phyloP scores from a whole-genome alignment of 2,113 vertebrate species.

The Hemibagrus wyckioides region DNA sequence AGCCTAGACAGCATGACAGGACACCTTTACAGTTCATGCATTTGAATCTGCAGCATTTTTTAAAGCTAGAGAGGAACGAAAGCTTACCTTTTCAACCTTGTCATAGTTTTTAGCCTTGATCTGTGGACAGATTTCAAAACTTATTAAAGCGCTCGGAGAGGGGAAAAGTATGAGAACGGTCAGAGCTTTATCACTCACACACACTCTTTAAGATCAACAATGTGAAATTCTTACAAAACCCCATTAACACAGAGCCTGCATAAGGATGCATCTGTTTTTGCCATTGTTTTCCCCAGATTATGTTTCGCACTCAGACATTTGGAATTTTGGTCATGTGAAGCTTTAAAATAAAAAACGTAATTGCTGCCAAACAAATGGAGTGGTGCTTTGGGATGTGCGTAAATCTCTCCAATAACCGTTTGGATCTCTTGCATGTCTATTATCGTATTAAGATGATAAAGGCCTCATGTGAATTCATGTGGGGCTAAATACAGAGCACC shows the following conservation, averaged over 20 bases:
- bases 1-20: not conserved
- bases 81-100: slow-evolving; percentile 99
- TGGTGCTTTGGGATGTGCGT: not conserved
- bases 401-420: not conserved
- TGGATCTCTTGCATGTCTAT: not conserved
- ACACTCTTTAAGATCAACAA: slow-evolving; percentile 69
- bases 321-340: not conserved
- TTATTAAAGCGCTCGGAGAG: slow-evolving; percentile 60
- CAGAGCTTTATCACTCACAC: slow-evolving; percentile 48
- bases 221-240: slow-evolving; percentile 76
- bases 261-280: not conserved
- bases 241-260: not conserved
- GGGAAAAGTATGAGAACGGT: not conserved
- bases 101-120: slow-evolving; percentile 99
- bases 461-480: not conserved
- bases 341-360: not conserved
- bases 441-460: not conserved
- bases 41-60: not conserved
- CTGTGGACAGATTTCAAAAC: slow-evolving; percentile 85
- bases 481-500: not conserved
- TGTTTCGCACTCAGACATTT: not conserved
- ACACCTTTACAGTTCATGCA: not conserved
- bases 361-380: not conserved
- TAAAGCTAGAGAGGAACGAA: slow-evolving; percentile 18
- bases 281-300: not conserved